Evolutionary conservation across 1,140 invertebrate genomes (phyloP), one percentile per base, ranked within the genome.

Genomic region (Diorhabda elongata): DNA sequence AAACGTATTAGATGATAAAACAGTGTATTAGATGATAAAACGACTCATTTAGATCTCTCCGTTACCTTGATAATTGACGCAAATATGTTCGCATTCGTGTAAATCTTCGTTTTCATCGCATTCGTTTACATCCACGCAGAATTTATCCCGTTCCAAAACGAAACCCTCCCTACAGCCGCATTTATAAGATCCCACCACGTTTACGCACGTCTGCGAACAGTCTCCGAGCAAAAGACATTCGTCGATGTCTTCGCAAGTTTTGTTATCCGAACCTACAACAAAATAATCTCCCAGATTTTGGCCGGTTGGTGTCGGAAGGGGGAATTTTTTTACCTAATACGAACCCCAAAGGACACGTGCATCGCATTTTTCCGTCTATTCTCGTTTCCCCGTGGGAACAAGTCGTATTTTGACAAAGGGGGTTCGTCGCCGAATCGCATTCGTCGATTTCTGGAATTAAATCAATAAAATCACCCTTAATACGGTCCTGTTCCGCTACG

Each of bases 331-430:
- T 52, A 52, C 47, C 47, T 4, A 89, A 76, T 9, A 84, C 84
- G 79, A 86, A 93, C 5, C 92, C 92, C 62, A 84, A 81, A 9
- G 91, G 91, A 77, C 93, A 95, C 66, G 90, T 84, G 76, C 92
- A 94, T 62, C 69, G 69, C n/a, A 67, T 42, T 43, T 58, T 43
- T 41, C 69, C 67, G 59, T 73, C 66, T 8, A 73, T 67, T 56
- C 64, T 71, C 2, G 72, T 73, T 59, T 58, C 59, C 57, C 68
- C 67, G 44, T 76, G 86, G 42, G 82, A 87, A 60, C 90, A 90
- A 6, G 86, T 68, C 44, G 69, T 47, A 61, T 73, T 71, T 4
- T 59, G 45, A 57, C 75, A 76, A 6, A 84, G 86, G 8, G 78
- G 78, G 42, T 80, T 82, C 62, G 83, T 83, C 45, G 82, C 79